A percentile compares a stretch with the other conserved stretches of the same genome.
Conservation (phyloP, 2,888 invertebrate species). For the Leptinotarsa tumamoca region DNA sequence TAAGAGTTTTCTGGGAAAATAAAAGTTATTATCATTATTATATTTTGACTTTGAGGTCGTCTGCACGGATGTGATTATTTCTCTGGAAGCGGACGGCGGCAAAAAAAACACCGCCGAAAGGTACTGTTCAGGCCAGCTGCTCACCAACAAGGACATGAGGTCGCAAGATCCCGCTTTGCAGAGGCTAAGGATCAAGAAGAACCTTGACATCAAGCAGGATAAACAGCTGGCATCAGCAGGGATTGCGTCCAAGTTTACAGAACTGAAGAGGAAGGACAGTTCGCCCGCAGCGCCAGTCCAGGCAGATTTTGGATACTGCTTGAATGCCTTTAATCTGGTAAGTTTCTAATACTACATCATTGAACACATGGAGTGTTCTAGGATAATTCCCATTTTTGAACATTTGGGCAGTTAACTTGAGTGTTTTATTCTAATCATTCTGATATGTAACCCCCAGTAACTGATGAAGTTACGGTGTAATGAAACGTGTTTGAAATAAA, state of each 20-base stretch:
- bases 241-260: constrained; percentile 75
- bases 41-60: constrained; percentile 66
- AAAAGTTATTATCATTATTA: no score
- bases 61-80: constrained; percentile 74
- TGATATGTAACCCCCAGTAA: no score
- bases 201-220: constrained; percentile 85
- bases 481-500: no score
- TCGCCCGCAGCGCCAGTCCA: constrained; percentile 51
- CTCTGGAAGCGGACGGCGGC: constrained; percentile 62
- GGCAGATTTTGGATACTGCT: constrained; percentile 55
- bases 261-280: constrained; percentile 78
- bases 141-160: constrained; percentile 71
- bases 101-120: constrained; percentile 52
- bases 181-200: constrained; percentile 75
- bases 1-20: no score
- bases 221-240: constrained; percentile 81
- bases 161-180: constrained; percentile 72
- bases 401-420: no score
- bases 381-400: neutral
- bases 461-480: no score
- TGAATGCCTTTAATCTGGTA: constrained; percentile 59
- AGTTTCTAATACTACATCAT: constrained; percentile 36
- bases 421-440: no score
- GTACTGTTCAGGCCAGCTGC: constrained; percentile 67
- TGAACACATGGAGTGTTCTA: neutral